phyloP scores from a whole-genome alignment of 2,113 vertebrate species.

The Arvicanthis niloticus region DNA sequence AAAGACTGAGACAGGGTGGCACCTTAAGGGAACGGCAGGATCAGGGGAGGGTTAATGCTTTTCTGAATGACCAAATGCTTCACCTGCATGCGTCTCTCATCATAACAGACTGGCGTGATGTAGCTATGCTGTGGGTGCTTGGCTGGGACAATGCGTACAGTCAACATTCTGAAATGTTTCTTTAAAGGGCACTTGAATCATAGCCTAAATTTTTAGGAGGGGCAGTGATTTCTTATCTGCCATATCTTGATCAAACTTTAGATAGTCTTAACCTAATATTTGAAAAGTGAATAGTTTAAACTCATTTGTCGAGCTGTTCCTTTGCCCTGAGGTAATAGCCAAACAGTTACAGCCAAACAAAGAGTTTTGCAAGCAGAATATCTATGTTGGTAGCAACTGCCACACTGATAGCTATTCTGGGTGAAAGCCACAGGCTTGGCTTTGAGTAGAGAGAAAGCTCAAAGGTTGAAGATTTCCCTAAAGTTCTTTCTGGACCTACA shows the following conservation, averaged over 20 bases:
- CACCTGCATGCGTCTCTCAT: constrained; percentile 65
- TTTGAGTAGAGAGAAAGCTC: neutral
- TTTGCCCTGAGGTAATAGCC: constrained; percentile 73
- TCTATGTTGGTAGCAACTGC: constrained; percentile 41
- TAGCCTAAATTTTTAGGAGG: constrained; percentile 83
- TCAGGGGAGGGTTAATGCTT: constrained; percentile 64
- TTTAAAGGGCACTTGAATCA: constrained; percentile 81
- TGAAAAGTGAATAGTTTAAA: constrained; percentile 84
- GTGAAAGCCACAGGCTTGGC: constrained; percentile 30
- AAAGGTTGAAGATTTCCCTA: neutral
- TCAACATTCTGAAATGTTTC: constrained; percentile 81
- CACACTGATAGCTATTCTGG: constrained; percentile 17
- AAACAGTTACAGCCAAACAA: constrained; percentile 78
- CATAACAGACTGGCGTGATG: constrained; percentile 69
- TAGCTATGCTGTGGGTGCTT: constrained; percentile 73
- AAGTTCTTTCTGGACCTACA: constrained; percentile 8
- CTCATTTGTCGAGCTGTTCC: constrained; percentile 77
- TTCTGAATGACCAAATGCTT: constrained; percentile 72
- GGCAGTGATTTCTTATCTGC: constrained; percentile 81
- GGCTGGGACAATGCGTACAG: constrained; percentile 78
- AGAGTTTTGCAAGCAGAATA: constrained; percentile 74
- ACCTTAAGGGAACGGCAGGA: constrained; percentile 41
- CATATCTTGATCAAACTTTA: constrained; percentile 84
- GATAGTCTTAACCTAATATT: constrained; percentile 84
- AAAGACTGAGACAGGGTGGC: constrained; percentile 23